These are phyloP conservation scores for Nothura maculosa DNA, from an alignment of 2,797 vertebrate species.

Conservation along the genomic window DNA sequence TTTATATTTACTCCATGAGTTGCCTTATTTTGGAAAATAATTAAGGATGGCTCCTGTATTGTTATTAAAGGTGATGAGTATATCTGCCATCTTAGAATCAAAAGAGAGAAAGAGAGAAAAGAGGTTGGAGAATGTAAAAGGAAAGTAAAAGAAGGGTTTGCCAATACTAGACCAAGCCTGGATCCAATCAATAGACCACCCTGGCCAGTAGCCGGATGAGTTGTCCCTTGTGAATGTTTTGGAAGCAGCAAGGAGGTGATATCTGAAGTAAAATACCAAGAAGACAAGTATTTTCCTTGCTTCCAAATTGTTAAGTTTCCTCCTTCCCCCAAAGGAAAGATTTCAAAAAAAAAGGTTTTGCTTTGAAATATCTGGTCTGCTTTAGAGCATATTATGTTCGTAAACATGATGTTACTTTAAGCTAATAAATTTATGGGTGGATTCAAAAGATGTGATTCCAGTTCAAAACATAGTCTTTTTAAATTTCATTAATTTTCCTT, in stretches of 20 bases:
- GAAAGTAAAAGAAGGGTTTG: neutral
- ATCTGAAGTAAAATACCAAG: neutral
- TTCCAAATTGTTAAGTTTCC: neutral
- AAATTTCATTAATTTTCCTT: neutral
- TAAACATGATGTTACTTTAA: neutral
- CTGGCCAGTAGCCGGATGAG: neutral
- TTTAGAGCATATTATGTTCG: neutral
- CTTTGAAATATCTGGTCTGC: neutral
- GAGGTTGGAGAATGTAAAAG: neutral
- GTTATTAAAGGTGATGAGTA: neutral
- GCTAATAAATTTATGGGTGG: neutral
- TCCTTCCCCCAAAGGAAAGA: neutral
- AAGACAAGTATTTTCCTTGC: neutral
- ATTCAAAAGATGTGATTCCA: neutral
- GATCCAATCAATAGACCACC: neutral
- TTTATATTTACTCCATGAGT: neutral
- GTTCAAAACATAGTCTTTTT: neutral
- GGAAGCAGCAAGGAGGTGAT: neutral
- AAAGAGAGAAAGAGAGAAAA: neutral
- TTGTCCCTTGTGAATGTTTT: neutral
- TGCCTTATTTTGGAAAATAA: neutral
- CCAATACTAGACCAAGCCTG: neutral
- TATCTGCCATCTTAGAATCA: neutral
- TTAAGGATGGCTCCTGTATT: neutral
- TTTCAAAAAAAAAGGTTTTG: fast-evolving